Conservation (phyloP, 1,140 invertebrate species). For the Cydia amplana region DNA sequence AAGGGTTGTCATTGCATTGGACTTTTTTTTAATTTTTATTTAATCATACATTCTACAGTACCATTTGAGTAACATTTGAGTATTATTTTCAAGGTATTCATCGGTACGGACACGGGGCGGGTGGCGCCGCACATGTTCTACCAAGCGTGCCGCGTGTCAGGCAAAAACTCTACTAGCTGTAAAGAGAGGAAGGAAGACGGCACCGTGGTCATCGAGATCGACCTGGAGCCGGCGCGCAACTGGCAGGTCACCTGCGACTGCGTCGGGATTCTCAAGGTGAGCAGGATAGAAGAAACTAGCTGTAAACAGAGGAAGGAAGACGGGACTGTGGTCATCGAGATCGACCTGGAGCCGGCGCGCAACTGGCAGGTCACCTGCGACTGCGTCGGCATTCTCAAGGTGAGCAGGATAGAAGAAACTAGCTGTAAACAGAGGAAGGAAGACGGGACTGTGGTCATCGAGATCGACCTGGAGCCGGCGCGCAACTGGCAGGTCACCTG, state of each 20-base stretch:
- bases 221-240: slow-evolving; percentile 92
- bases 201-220: slow-evolving; percentile 95
- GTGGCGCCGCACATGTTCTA: slow-evolving; percentile 97
- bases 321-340: slow-evolving; percentile 95
- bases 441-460: slow-evolving; percentile 96
- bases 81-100: slow-evolving; percentile 84
- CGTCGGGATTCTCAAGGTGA: slow-evolving; percentile 86
- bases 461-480: slow-evolving; percentile 92
- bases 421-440: slow-evolving; percentile 81
- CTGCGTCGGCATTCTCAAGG: slow-evolving; percentile 88
- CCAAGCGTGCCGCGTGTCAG: slow-evolving; percentile 95
- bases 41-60: neutral
- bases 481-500: slow-evolving; percentile 95
- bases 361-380: slow-evolving; percentile 95
- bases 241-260: slow-evolving; percentile 95
- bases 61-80: neutral
- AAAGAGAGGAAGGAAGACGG: slow-evolving; percentile 93
- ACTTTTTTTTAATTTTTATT: no score
- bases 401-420: slow-evolving; percentile 91
- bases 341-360: slow-evolving; percentile 92
- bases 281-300: slow-evolving; percentile 85
- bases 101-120: slow-evolving; percentile 93
- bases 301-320: slow-evolving; percentile 93
- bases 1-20: no score
- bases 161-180: slow-evolving; percentile 97